Conservation (phyloP, 2,888 invertebrate species). For the Drosophila ustulata region DNA sequence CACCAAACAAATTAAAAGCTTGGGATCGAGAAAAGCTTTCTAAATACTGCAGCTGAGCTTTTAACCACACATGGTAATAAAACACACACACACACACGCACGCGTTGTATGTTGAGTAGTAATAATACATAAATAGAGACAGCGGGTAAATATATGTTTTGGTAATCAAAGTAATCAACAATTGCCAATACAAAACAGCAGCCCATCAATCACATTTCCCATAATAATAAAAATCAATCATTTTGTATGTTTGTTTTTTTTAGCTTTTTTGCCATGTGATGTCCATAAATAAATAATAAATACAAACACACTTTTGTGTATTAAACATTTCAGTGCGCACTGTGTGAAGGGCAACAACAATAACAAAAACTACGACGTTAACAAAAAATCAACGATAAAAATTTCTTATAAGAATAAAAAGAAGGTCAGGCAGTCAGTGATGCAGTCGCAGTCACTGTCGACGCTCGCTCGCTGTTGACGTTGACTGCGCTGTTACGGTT, state of each 20-base stretch:
- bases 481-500: slow-evolving; percentile 18
- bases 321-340: slow-evolving; percentile 26
- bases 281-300: slow-evolving; percentile 6
- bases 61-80: not conserved
- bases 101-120: not conserved
- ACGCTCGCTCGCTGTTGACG: slow-evolving; percentile 29
- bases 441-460: slow-evolving; percentile 3
- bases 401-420: slow-evolving; percentile 57
- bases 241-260: slow-evolving; percentile 11
- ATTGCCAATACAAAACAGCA: slow-evolving; percentile 32
- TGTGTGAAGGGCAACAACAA: slow-evolving; percentile 43
- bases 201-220: slow-evolving; percentile 33
- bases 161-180: slow-evolving; percentile 35
- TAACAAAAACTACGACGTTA: slow-evolving; percentile 58
- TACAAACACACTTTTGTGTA: not conserved
- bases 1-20: not conserved
- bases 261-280: slow-evolving; percentile 42
- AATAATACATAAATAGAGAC: slow-evolving; percentile 1
- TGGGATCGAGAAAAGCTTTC: not conserved
- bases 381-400: slow-evolving; percentile 47
- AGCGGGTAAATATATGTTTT: slow-evolving; percentile 6
- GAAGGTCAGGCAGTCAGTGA: slow-evolving; percentile 53
- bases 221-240: slow-evolving; percentile 55
- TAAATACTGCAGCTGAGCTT: not conserved
- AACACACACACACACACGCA: too few relatives aligned